Base-by-base conservation (phyloP, 2,113 vertebrate genomes). In the Phocoena phocoena region DNA sequence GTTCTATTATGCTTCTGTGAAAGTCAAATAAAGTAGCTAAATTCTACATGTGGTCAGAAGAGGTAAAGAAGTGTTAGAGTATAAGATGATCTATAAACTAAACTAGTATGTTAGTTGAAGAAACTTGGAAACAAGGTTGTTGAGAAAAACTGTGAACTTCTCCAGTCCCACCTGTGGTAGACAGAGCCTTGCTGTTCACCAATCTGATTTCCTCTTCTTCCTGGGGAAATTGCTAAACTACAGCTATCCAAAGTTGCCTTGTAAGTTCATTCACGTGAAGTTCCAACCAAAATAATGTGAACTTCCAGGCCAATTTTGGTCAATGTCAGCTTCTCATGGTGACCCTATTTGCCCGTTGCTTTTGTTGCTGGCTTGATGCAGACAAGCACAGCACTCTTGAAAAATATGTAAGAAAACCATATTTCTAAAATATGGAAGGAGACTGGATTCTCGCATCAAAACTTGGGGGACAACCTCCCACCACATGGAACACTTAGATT, bases 11-110 rank as follows among this genome's bases (percentile, higher is more conserved):
- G 21, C 68, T 60, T 84, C 53, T 74, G 0, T 36, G 21, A 10
- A 80, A 90, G 41, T 88, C 31, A 84, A 88, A 96, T 77, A 50
- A 93, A n/a, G 20, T 70, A 65, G 26, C 9, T 20, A 70, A 88
- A 60, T 41, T 71, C 1, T 53, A 13, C n/a, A 31, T 58, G 14
- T 20, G 2, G 10, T 8, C 11, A 81, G 33, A 83, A 90, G 77
- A 33, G 6, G 20, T 23, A 87, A 28, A 21, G 21, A 6, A 58
- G 5, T 44, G 10, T 25, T 36, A 14, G n/a, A n/a, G n/a, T n/a
- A n/a, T n/a, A 70, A 44, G 21, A 7, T 68, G 38, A 62, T 33
- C n/a, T 92, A 17, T 60, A 81, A 3, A 71, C 7, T 17, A 1
- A 65, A 25, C 28, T 38, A 70, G 3, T 4, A 41, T 0, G 28